A percentile compares a stretch with the other conserved stretches of the same genome.
These are phyloP conservation scores for Sinohyriopsis cumingii DNA, from an alignment of 2,888 invertebrate genomes.

Conservation along the genomic window DNA sequence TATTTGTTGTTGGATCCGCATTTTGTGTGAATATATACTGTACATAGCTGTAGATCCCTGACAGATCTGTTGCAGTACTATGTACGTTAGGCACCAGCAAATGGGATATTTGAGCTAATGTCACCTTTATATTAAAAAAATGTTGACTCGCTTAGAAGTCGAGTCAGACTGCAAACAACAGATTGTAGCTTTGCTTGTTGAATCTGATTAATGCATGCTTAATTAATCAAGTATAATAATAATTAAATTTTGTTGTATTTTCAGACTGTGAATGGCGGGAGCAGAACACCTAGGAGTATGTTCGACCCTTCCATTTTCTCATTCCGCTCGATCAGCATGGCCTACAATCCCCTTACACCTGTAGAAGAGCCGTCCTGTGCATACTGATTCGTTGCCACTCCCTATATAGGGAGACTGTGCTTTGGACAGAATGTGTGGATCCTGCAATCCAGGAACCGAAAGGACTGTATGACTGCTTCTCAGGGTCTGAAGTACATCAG, in stretches of 20 bases:
- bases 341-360: conserved; percentile 35
- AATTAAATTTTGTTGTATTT: conserved; percentile 15
- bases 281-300: conserved; percentile 22
- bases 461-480: no score
- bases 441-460: no score
- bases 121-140: neutral
- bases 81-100: no score
- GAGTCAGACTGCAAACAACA: no score
- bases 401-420: no score
- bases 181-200: neutral
- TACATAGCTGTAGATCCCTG: no score
- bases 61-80: neutral
- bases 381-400: conserved; percentile 17
- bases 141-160: no score
- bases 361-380: conserved; percentile 46
- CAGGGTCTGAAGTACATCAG: no score
- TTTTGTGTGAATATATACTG: no score
- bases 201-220: neutral
- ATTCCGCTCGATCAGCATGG: conserved; percentile 42
- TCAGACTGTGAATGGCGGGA: conserved; percentile 40
- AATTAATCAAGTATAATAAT: no score
- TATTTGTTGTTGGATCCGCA: no score
- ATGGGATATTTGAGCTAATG: neutral
- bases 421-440: no score
- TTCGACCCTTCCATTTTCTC: conserved; percentile 42